A percentile compares a stretch with the other conserved stretches of the same genome.
phyloP scores from a whole-genome alignment of 2,113 vertebrate genomes.

The Eptesicus fuscus region DNA sequence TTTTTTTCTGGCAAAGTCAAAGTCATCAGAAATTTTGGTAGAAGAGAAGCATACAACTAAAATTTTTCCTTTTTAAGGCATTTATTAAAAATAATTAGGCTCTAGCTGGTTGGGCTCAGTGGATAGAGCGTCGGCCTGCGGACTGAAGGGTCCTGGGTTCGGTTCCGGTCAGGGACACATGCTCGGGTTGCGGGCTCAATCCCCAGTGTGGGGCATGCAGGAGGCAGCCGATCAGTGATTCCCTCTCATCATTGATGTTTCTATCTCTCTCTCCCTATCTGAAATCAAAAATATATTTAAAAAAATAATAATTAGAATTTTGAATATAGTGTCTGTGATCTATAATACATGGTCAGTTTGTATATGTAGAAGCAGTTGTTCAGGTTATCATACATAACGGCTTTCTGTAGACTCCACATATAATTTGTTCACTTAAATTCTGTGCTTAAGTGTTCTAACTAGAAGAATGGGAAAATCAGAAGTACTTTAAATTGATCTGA shows the following conservation, averaged over 20 bases:
- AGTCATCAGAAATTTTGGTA: neutral
- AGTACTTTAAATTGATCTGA: neutral
- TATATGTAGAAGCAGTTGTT: neutral
- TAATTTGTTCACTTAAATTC: constrained; percentile 23
- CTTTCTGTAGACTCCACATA: neutral
- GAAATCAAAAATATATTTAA: too few species aligned
- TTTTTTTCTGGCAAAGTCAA: neutral
- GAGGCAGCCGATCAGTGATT: too few species aligned
- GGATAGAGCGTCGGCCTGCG: too few species aligned
- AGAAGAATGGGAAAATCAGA: neutral
- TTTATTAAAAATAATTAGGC: neutral
- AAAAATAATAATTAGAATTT: neutral
- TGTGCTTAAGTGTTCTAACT: neutral
- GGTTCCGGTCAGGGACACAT: too few species aligned
- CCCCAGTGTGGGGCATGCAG: too few species aligned
- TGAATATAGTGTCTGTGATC: neutral
- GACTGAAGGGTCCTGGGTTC: too few species aligned
- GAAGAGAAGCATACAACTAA: neutral
- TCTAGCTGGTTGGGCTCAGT: too few species aligned
- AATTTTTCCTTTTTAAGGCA: neutral
- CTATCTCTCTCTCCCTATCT: too few species aligned
- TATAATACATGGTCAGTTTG: neutral
- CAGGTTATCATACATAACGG: neutral
- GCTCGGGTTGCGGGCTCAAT: too few species aligned
- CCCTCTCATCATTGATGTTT: too few species aligned